Evolutionary conservation across 2,888 invertebrate species (phyloP).

Genomic region (Macropis europaea): DNA sequence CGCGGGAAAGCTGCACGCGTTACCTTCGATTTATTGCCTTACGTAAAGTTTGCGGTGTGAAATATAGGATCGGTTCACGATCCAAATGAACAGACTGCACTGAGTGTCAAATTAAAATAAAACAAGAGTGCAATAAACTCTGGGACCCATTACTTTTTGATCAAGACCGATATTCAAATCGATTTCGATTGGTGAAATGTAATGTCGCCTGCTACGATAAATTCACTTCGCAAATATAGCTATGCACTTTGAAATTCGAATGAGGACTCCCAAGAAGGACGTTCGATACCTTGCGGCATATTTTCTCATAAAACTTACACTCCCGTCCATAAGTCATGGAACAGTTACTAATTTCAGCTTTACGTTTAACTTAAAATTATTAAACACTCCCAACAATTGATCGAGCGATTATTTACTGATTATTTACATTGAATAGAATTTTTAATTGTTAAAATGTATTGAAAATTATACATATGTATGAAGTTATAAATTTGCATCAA

Average conservation of each 20-base stretch:
- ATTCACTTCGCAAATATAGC: neutral
- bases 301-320: too few relatives aligned
- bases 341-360: too few relatives aligned
- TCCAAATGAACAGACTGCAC: constrained; percentile 28
- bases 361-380: too few relatives aligned
- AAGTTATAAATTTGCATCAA: too few relatives aligned
- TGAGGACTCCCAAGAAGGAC: neutral
- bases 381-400: too few relatives aligned
- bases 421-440: too few relatives aligned
- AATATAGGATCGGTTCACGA: constrained; percentile 17
- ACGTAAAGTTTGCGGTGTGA: constrained; percentile 27
- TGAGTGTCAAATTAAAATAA: constrained; percentile 37
- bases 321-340: too few relatives aligned
- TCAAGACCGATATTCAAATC: neutral
- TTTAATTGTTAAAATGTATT: too few relatives aligned
- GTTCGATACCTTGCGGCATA: too few relatives aligned
- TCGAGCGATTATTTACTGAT: too few relatives aligned
- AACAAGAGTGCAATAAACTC: constrained; percentile 1
- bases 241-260: neutral
- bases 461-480: too few relatives aligned
- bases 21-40: constrained; percentile 42
- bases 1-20: constrained; percentile 26
- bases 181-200: neutral
- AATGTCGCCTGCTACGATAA: neutral
- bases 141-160: neutral